phyloP scores from a whole-genome alignment of 2,797 vertebrate species.

The Lagocephalus sceleratus region DNA sequence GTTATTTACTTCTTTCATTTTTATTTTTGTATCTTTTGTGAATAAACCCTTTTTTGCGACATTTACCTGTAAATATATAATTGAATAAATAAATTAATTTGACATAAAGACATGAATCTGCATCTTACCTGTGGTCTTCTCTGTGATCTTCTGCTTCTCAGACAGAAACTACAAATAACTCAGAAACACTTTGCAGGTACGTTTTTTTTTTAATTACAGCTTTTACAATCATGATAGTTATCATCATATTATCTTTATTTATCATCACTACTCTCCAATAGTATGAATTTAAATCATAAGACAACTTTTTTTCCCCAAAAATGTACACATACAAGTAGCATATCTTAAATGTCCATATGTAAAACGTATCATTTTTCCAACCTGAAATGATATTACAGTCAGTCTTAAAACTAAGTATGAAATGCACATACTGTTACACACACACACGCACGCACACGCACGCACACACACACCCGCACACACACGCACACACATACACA shows the following conservation, averaged over 20 bases:
- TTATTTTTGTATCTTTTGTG: too few relatives aligned
- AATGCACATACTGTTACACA: constrained; percentile 81
- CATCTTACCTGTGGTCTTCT: constrained; percentile 14
- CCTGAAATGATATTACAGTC: constrained; percentile 78
- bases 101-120: too few relatives aligned
- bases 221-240: constrained; percentile 79
- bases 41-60: too few relatives aligned
- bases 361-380: constrained; percentile 73
- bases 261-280: constrained; percentile 74
- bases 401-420: constrained; percentile 79
- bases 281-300: constrained; percentile 80
- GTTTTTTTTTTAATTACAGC: constrained; percentile 79
- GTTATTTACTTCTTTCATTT: too few relatives aligned
- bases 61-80: too few relatives aligned
- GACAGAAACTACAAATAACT: constrained; percentile 26
- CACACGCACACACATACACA: constrained; percentile 77
- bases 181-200: constrained; percentile 60
- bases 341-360: constrained; percentile 80
- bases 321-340: constrained; percentile 85
- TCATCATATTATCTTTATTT: constrained; percentile 75
- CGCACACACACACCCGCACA: constrained; percentile 76
- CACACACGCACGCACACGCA: constrained; percentile 75
- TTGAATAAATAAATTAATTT: too few relatives aligned
- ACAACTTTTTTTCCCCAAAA: constrained; percentile 71
- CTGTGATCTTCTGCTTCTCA: neutral